Base-by-base conservation (phyloP, 2,888 invertebrate genomes). In the Herminia tarsipennalis region DNA sequence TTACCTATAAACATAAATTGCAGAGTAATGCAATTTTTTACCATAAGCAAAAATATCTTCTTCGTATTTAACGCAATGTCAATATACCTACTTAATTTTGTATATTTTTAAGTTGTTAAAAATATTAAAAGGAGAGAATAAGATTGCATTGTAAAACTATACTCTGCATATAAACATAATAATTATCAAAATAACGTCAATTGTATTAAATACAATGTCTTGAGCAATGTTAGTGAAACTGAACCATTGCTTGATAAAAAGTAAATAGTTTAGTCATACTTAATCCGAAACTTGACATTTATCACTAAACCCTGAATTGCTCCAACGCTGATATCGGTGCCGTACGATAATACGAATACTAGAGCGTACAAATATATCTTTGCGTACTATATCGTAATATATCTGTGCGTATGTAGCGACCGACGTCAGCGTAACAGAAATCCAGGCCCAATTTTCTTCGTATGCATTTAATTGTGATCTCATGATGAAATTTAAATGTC, bases 381-480 rank as follows among this genome's bases (percentile, higher is more conserved):
- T n/a, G n/a, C n/a, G n/a, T n/a, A n/a, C n/a, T n/a, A n/a, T n/a
- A n/a, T n/a, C n/a, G n/a, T n/a, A n/a, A n/a, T n/a, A n/a, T n/a
- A n/a, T n/a, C n/a, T n/a, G n/a, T n/a, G n/a, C n/a, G n/a, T n/a
- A n/a, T n/a, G n/a, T n/a, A n/a, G n/a, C n/a, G n/a, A n/a, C n/a
- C n/a, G n/a, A n/a, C n/a, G n/a, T n/a, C n/a, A n/a, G n/a, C n/a
- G n/a, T n/a, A n/a, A n/a, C n/a, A n/a, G n/a, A n/a, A n/a, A n/a
- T n/a, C n/a, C n/a, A n/a, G n/a, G n/a, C n/a, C n/a, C n/a, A n/a
- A n/a, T n/a, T 71, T 69, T 74, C 71, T 75, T 78, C 34, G 32
- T 76, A 77, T 87, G 89, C 89, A 89, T 90, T 89, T 89, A 88
- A 77, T 81, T 81, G 78, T 87, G 90, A 89, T 90, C 89, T 90